A percentile compares a stretch with the other conserved stretches of the same genome.
Conservation (phyloP, 2,797 vertebrate species). For the Periophthalmus magnuspinnatus region DNA sequence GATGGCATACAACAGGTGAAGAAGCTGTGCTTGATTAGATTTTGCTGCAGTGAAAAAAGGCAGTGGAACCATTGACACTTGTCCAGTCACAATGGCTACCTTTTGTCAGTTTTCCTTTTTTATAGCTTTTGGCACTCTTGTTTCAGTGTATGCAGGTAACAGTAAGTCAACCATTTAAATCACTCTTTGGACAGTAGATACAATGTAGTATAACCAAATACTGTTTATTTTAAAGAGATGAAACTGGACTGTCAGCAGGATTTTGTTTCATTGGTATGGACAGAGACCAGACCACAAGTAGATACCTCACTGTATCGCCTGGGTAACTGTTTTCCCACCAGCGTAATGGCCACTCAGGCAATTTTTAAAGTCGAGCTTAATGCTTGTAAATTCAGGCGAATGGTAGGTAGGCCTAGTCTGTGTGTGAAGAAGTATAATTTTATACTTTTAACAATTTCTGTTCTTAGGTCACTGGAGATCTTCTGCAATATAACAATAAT, state of each 20-base stretch:
- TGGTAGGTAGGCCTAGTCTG: slow-evolving; percentile 45
- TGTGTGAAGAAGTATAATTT: neutral
- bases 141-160: slow-evolving; percentile 61
- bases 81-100: slow-evolving; percentile 55
- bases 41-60: neutral
- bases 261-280: slow-evolving; percentile 67
- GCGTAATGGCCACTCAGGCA: slow-evolving; percentile 38
- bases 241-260: slow-evolving; percentile 64
- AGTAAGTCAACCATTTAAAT: neutral
- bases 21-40: slow-evolving; percentile 33
- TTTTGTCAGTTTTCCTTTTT: slow-evolving; percentile 27
- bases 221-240: slow-evolving; percentile 45
- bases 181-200: neutral
- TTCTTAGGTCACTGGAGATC: slow-evolving; percentile 63
- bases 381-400: slow-evolving; percentile 63
- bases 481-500: slow-evolving; percentile 61
- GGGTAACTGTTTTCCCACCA: slow-evolving; percentile 67
- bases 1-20: slow-evolving; percentile 54
- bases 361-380: slow-evolving; percentile 58
- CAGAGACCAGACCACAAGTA: slow-evolving; percentile 29
- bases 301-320: slow-evolving; percentile 59
- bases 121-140: slow-evolving; percentile 19
- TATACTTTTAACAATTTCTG: neutral
- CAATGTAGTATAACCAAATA: neutral
- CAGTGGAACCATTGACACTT: rapidly evolving